A percentile compares a stretch with the other conserved stretches of the same genome.
Conservation (phyloP, 1,140 invertebrate genomes). For the Drosophila subpulchrella region DNA sequence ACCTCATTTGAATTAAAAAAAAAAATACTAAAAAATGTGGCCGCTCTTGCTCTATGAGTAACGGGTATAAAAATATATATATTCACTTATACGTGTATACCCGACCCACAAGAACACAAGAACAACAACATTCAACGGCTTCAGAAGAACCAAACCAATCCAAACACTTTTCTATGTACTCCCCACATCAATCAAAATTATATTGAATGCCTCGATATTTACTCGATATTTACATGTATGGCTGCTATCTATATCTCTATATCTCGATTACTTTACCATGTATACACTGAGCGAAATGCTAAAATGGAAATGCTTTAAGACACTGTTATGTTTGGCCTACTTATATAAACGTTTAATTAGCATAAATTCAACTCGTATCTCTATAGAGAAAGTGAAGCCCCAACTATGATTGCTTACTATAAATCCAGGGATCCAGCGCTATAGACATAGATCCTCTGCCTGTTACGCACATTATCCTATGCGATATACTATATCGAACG, state of each 20-base stretch:
- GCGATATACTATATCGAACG: slow-evolving; percentile 24
- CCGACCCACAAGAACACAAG: slow-evolving; percentile 33
- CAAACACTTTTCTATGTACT: slow-evolving; percentile 37
- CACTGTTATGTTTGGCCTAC: slow-evolving; percentile 80
- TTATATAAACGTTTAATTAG: slow-evolving; percentile 74
- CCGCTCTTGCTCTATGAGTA: too few species aligned
- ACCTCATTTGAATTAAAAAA: too few species aligned
- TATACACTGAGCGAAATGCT: slow-evolving; percentile 78
- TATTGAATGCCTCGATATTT: slow-evolving; percentile 57
- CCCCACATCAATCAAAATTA: slow-evolving; percentile 50
- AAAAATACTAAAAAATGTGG: too few species aligned
- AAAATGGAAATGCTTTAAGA: slow-evolving; percentile 74
- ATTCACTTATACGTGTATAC: slow-evolving; percentile 40
- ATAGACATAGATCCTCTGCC: slow-evolving; percentile 20
- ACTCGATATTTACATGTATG: slow-evolving; percentile 60
- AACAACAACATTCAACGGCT: slow-evolving; percentile 35
- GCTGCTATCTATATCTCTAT: slow-evolving; percentile 39
- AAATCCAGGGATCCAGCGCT: slow-evolving; percentile 1
- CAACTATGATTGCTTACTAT: slow-evolving; percentile 6
- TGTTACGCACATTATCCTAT: slow-evolving; percentile 45
- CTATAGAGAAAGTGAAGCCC: slow-evolving; percentile 4
- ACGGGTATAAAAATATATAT: slow-evolving; percentile 25
- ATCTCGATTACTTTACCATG: slow-evolving; percentile 62
- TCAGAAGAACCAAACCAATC: slow-evolving; percentile 24
- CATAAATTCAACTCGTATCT: slow-evolving; percentile 56